phyloP scores from a whole-genome alignment of 92 coral and sea anemone genomes.

The Actinostola sp. region DNA sequence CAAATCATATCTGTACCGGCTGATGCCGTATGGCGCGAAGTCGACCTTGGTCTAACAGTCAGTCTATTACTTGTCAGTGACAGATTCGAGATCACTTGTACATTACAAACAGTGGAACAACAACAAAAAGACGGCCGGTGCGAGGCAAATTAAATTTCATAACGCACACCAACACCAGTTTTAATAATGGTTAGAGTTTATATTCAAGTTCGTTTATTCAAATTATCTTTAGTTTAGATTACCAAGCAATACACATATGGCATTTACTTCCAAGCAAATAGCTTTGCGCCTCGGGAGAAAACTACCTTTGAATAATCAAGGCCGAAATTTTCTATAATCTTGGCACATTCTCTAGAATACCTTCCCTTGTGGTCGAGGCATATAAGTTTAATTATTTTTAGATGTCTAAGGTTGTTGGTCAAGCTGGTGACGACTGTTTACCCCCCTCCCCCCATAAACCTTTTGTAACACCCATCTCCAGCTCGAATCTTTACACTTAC shows the following conservation, averaged over 20 bases:
- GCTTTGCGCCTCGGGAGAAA: constrained; percentile 25
- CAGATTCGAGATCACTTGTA: background rate
- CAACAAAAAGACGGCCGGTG: background rate
- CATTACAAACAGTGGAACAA: constrained; percentile 8
- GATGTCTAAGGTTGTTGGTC: background rate
- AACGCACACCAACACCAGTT: constrained; percentile 7
- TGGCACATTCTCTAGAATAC: background rate
- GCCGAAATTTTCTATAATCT: constrained; percentile 29
- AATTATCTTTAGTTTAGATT: constrained; percentile 16
- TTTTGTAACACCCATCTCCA: background rate
- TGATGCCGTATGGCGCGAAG: constrained; percentile 15
- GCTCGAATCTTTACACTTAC: background rate
- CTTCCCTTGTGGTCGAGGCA: constrained; percentile 27
- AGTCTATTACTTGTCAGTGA: background rate
- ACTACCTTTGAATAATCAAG: background rate
- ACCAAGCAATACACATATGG: constrained; percentile 9
- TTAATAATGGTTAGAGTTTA: background rate
- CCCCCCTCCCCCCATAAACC: background rate
- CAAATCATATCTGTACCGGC: constrained; percentile 15
- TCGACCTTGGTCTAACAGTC: background rate
- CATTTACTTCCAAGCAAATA: constrained; percentile 7
- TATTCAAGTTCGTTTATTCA: constrained; percentile 14
- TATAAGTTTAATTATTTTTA: constrained; percentile 4
- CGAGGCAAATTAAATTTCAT: constrained; percentile 15
- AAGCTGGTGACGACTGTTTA: constrained; percentile 13